Conservation (phyloP, 2,888 invertebrate species). For the Ophraella communa region DNA sequence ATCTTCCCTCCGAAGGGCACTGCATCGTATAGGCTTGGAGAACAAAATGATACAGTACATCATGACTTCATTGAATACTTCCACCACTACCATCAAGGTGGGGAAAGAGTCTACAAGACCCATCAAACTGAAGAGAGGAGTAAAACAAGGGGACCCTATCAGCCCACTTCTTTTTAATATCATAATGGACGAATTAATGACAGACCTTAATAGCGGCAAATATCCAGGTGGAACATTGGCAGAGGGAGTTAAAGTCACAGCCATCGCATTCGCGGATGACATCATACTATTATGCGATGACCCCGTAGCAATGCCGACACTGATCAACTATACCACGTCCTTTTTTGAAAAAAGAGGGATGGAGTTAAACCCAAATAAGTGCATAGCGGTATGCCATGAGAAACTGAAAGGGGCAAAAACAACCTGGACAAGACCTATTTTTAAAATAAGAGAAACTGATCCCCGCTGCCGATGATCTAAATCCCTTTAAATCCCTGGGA, state of each 20-base stretch:
- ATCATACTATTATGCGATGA: constrained; percentile 29
- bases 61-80: neutral
- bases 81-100: neutral
- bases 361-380: constrained; percentile 35
- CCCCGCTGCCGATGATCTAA: no score
- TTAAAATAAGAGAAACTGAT: neutral
- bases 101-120: neutral
- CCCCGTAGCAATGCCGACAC: constrained; percentile 9
- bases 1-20: no score
- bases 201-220: constrained; percentile 30
- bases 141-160: constrained; percentile 56
- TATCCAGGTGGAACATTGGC: neutral
- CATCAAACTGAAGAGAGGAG: constrained; percentile 45
- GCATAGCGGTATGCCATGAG: constrained; percentile 5
- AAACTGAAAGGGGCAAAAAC: neutral
- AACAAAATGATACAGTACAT: no score
- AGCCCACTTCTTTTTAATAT: constrained; percentile 46
- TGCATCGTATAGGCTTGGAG: no score
- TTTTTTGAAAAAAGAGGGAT: constrained; percentile 34
- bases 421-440: neutral
- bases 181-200: constrained; percentile 48
- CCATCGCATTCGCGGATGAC: constrained; percentile 42
- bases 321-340: neutral
- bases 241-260: constrained; percentile 16
- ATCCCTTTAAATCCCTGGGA: neutral